Evolutionary conservation across 2,113 vertebrate genomes (phyloP).

Genomic region (Marmota flaviventris): DNA sequence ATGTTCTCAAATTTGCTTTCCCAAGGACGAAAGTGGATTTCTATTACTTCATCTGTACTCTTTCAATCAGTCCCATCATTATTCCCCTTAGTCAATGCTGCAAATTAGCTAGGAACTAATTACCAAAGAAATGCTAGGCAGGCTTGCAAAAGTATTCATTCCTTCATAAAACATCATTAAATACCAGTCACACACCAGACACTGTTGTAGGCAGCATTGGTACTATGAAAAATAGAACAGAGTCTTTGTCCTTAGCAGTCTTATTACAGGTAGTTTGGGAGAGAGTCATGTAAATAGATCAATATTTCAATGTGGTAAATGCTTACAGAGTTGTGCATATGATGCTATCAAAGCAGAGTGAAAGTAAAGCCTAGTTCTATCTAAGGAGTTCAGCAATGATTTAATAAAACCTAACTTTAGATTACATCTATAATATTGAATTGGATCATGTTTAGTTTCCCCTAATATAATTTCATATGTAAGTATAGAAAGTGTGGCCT

Average conservation of each 20-base stretch:
- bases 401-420: background rate
- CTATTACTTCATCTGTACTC: background rate
- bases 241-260: background rate
- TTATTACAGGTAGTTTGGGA: background rate
- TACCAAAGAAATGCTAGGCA: background rate
- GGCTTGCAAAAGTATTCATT: background rate
- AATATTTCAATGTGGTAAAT: background rate
- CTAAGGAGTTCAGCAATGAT: background rate
- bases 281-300: background rate
- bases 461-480: conserved; percentile 12
- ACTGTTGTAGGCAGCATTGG: background rate
- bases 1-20: background rate
- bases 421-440: background rate
- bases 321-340: background rate
- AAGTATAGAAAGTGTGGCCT: background rate
- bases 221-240: background rate
- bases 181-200: background rate
- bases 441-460: conserved; percentile 10
- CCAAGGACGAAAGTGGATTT: background rate
- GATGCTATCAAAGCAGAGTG: background rate
- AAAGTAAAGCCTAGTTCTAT: background rate
- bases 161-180: conserved; percentile 20
- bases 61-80: background rate
- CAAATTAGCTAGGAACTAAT: background rate
- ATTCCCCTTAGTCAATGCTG: background rate